Evolutionary conservation across 2,797 vertebrate species (phyloP), one percentile per base, ranked within the genome.

Genomic region (Lepidocolaptes lacrymiger): DNA sequence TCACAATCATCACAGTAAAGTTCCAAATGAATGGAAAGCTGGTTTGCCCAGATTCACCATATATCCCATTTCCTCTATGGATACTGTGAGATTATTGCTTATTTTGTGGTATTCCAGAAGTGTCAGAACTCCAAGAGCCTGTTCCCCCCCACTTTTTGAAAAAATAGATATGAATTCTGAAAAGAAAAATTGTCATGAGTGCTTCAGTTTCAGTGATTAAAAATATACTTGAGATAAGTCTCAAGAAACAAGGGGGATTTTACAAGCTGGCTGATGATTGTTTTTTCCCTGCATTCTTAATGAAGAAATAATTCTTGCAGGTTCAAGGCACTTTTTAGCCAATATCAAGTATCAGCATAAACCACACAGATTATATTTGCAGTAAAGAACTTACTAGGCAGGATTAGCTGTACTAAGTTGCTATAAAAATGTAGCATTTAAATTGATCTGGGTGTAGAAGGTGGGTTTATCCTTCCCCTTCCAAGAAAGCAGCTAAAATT

Each of bases 1-100:
- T 97, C 93, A 96, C 39, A 91, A 92, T 80, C 77, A 63, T 44
- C 81, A 74, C 51, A 77, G 11, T 74, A 27, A 89, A 82, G 72
- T 48, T 36, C 59, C 7, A 5, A 83, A 67, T 11, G 32, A 95
- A 93, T 10, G 82, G 66, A 93, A 85, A 51, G 83, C 48, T 71
- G 39, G 16, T 73, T 68, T 89, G 82, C 55, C 32, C 68, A 64
- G 58, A 52, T 63, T 86, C 59, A 89, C 59, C 64, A 76, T 18
- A n/a, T 17, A 67, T 30, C 77, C 28, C 62, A 23, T 30, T 58
- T 71, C 71, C 59, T 80, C 66, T 74, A 34, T 17, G 24, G 56
- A 52, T 39, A 93, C 28, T 69, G 22, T 37, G 88, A 90, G 58
- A 58, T 49, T 54, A 61, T 54, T 76, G 74, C 71, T 81, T 63